Base-by-base conservation (phyloP, 2,113 vertebrate species). In the Channa maculata region DNA sequence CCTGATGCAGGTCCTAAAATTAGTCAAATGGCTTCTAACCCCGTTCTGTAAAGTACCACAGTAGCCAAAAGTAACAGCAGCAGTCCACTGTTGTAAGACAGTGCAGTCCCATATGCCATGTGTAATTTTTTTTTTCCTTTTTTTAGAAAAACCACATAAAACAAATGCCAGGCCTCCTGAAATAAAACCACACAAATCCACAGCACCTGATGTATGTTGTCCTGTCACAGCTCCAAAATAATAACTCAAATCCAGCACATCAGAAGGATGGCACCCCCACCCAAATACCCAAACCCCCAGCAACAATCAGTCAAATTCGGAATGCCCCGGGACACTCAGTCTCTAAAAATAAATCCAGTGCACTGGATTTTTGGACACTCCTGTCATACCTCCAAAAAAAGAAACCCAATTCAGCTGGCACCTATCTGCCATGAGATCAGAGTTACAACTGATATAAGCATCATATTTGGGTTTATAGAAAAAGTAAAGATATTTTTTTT, bases 331-430 rank as follows among this genome's bases (percentile, higher is more conserved):
- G 76, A 82, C 6, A 7, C 59, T 62, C 45, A 0, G 48, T 1
- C 8, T 46, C 79, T 82, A 77, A 86, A 80, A 80, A 86, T 86
- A 87, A 63, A 77, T 9, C 41, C 71, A 51, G 62, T 2, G 5
- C 49, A 12, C 45, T 15, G 64, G 58, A 54, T 51, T 83, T 78
- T 80, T 77, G 44, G n/a, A 34, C 12, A 5, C 55, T 15, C 57
- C 38, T 62, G 52, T 54, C 54, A 74, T 48, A 68, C 57, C 9
- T 66, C 69, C 5, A 4, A 33, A 77, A 86, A 75, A 71, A 67
- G 71, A 69, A 70, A 45, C 13, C 13, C 49, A 67, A 41, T 71
- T 39, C 51, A 14, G 41, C 37, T 3, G 9, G 13, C 48, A 9
- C 39, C 9, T 8, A 8, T 67, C 51, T 36, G 2, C 5, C 11